Evolutionary conservation across 2,797 vertebrate genomes (phyloP).

Genomic region (Alectoris magna): DNA sequence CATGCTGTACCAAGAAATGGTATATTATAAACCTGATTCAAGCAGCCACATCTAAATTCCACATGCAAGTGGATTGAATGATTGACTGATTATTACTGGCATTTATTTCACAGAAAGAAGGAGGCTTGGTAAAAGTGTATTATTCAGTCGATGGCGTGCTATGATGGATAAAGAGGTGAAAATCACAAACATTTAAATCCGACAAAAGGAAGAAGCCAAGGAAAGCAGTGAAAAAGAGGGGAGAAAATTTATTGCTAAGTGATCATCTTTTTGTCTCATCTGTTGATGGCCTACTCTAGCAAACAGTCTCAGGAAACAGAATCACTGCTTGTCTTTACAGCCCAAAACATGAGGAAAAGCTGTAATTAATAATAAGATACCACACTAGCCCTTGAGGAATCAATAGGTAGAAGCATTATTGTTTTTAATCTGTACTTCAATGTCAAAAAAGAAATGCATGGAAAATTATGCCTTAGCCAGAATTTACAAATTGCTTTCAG

Average conservation of each 20-base stretch:
- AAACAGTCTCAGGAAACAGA: conserved; percentile 20
- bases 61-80: conserved; percentile 71
- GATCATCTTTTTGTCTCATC: background rate
- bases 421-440: background rate
- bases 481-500: background rate
- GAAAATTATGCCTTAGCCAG: background rate
- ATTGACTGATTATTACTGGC: conserved; percentile 73
- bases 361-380: background rate
- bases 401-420: background rate
- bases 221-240: conserved; percentile 36
- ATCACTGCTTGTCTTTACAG: background rate
- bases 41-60: conserved; percentile 69
- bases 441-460: background rate
- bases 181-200: conserved; percentile 70
- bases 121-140: conserved; percentile 66
- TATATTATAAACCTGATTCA: conserved; percentile 60
- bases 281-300: background rate
- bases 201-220: conserved; percentile 57
- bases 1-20: conserved; percentile 61
- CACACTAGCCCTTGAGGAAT: background rate
- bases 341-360: background rate
- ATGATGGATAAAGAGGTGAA: conserved; percentile 66
- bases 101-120: conserved; percentile 69
- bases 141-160: conserved; percentile 63
- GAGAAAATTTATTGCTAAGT: conserved; percentile 23